Base-by-base conservation (phyloP, 2,113 vertebrate genomes). In the Epinephelus cyanopodus region DNA sequence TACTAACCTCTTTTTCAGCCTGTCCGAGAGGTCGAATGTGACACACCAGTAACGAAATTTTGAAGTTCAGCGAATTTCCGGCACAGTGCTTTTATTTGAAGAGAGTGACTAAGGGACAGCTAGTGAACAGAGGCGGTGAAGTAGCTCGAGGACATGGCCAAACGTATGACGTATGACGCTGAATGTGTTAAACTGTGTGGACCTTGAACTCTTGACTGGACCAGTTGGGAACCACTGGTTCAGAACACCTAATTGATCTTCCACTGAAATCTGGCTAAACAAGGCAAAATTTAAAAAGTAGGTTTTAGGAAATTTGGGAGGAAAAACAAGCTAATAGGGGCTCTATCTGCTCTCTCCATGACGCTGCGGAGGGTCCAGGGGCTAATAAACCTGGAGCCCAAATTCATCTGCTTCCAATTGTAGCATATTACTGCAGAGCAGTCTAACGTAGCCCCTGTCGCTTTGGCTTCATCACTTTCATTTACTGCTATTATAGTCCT, bases 391-490 rank as follows among this genome's bases (percentile, higher is more conserved):
- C 45, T 23, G 3, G 2, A 74, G 76, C 77, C 33, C 6, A 1
- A 42, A 68, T 78, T 87, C 77, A 79, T 81, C 85, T 81, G 80
- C 76, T 73, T 76, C 75, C 56, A 76, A 82, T 85, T 82, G 82
- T 73, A 81, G 53, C 48, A 9, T 39, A 82, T 92, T 89, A 81
- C 75, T 69, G 68, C 48, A 58, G 77, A 72, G 84, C 72, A 6
- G 75, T 17, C 65, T 79, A 84, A 86, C 81, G 81, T 45, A 79
- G 67, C 74, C 65, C 72, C 74, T 65, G 85, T 90, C 68, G 14
- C 82, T 92, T 52, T 15, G 61, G 54, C 84, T 89, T 74, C 75
- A 85, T 90, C 88, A 72, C 86, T 73, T 87, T 86, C 83, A 87
- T 89, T 91, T 90, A 79, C 78, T 60, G 77, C 79, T 4, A 68